Percentiles rank a stretch among this genome's conserved stretches.
Conservation (phyloP, 2,113 vertebrate species). For the Pomatostomus ruficeps region DNA sequence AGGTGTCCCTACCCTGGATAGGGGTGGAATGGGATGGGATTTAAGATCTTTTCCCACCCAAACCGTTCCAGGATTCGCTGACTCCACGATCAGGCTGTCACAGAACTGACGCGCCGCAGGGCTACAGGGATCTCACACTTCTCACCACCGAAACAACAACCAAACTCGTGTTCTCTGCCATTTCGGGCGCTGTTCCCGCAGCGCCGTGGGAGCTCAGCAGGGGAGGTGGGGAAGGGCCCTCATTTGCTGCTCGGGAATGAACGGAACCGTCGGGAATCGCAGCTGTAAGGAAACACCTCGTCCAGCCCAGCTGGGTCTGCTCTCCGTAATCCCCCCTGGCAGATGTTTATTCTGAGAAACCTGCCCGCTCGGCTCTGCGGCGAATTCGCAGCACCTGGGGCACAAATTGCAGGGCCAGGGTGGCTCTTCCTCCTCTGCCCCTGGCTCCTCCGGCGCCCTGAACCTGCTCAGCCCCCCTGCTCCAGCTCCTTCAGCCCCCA, state of each 20-base stretch:
- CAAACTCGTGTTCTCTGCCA: not conserved
- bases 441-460: accelerated
- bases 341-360: not conserved
- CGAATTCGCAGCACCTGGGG: not conserved
- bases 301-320: not conserved
- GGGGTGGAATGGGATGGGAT: not conserved
- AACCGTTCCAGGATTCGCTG: not conserved
- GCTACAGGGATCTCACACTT: not conserved
- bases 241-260: not conserved
- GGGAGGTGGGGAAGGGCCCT: not conserved
- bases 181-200: not conserved
- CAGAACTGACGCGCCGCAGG: accelerated
- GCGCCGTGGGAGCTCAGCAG: not conserved
- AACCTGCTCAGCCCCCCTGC: not conserved
- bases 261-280: accelerated
- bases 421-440: not conserved
- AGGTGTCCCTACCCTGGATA: not conserved
- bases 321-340: not conserved
- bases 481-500: not conserved
- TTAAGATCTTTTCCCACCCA: not conserved
- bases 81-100: accelerated
- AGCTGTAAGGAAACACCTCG: not conserved
- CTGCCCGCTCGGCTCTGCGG: not conserved
- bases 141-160: not conserved
- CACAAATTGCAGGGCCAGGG: accelerated